Percentiles rank a stretch among this genome's conserved stretches.
These are phyloP conservation scores for Gandaritis pyraliata DNA, from an alignment of 2,888 invertebrate species.

Conservation along the genomic window DNA sequence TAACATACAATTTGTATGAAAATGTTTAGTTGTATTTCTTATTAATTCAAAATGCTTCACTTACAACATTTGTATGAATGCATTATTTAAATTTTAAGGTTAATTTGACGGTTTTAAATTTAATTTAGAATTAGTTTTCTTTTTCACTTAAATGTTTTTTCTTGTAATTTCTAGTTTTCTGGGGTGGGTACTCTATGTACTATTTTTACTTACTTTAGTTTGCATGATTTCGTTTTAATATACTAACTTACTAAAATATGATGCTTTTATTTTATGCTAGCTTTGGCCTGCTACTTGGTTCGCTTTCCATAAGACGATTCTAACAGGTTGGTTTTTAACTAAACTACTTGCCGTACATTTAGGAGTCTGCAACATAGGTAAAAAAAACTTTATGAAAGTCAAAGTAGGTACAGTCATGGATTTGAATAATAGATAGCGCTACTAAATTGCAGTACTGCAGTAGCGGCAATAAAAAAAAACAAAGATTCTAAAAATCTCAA, in stretches of 20 bases:
- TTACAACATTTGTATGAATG: constrained; percentile 27
- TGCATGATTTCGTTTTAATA: constrained; percentile 35
- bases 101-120: constrained; percentile 22
- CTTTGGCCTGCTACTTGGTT: too few relatives aligned
- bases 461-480: too few relatives aligned
- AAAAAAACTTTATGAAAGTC: too few relatives aligned
- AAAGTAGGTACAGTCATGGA: too few relatives aligned
- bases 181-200: constrained; percentile 34
- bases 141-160: constrained; percentile 6
- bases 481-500: too few relatives aligned
- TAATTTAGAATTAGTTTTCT: constrained; percentile 17
- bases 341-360: too few relatives aligned
- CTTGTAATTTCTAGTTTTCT: constrained; percentile 11
- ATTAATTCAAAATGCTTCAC: constrained; percentile 22
- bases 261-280: constrained; percentile 20
- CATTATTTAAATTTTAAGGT: constrained; percentile 25
- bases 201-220: constrained; percentile 24
- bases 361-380: too few relatives aligned
- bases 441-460: too few relatives aligned
- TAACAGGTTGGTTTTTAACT: too few relatives aligned
- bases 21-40: constrained; percentile 1
- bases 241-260: constrained; percentile 26
- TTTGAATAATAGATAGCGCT: too few relatives aligned
- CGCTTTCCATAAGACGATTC: too few relatives aligned
- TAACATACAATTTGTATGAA: constrained; percentile 21